Percentiles rank a stretch among this genome's conserved stretches.
These are phyloP conservation scores for Synodontis membranacea DNA, from an alignment of 2,113 vertebrate genomes.

Conservation along the genomic window DNA sequence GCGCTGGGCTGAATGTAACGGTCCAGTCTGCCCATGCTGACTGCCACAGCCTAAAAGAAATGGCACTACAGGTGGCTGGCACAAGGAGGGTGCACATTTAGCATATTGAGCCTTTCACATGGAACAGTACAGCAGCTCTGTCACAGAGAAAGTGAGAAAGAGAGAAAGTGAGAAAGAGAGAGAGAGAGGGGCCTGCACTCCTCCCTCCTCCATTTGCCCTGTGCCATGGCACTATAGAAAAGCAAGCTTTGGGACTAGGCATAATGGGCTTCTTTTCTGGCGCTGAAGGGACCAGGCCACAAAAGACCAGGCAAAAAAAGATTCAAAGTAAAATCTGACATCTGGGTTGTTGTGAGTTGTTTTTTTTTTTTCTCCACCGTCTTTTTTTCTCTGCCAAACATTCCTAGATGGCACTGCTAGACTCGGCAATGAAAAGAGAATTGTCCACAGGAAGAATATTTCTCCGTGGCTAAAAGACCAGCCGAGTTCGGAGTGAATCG, in stretches of 20 bases:
- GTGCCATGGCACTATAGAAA: conserved; percentile 56
- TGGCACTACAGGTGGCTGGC: conserved; percentile 62
- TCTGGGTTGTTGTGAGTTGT: conserved; percentile 32
- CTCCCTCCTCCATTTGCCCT: conserved; percentile 51
- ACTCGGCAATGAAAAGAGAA: background rate
- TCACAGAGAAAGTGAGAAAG: conserved; percentile 1
- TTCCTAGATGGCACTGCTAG: background rate
- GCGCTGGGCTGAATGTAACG: conserved; percentile 55
- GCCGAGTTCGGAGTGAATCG: background rate
- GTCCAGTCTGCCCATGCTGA: conserved; percentile 51
- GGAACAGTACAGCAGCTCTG: conserved; percentile 44
- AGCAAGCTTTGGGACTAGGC: conserved; percentile 52
- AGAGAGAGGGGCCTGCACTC: conserved; percentile 20
- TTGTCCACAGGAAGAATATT: background rate
- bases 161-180: conserved; percentile 31
- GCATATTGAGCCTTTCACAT: conserved; percentile 59
- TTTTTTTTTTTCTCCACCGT: background rate
- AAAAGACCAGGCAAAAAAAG: conserved; percentile 43
- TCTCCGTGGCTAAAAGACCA: background rate
- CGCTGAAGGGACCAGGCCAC: conserved; percentile 38
- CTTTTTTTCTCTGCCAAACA: background rate
- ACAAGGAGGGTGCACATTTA: conserved; percentile 52
- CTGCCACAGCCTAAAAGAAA: conserved; percentile 52
- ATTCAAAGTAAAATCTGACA: conserved; percentile 50
- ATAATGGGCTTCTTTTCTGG: conserved; percentile 53